Conservation (phyloP, 2,797 vertebrate species). For the Gephyroberyx darwinii region DNA sequence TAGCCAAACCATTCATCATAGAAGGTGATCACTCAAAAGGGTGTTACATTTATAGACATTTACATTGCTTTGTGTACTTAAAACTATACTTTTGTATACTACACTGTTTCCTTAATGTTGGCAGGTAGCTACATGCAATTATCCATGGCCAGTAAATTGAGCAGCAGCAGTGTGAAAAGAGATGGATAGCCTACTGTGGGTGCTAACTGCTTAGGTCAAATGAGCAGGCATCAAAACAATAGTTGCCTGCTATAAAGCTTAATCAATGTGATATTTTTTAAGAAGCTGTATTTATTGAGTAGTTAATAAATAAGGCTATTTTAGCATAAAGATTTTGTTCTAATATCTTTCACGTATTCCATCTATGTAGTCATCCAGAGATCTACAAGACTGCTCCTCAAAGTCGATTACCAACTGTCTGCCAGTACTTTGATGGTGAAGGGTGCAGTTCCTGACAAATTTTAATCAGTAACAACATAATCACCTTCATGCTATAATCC, state of each 20-base stretch:
- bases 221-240: not conserved
- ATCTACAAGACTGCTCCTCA: too few species aligned
- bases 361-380: too few species aligned
- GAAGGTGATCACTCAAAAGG: not conserved
- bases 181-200: not conserved
- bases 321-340: too few species aligned
- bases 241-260: not conserved
- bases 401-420: too few species aligned
- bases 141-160: constrained; percentile 7
- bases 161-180: not conserved
- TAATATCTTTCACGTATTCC: too few species aligned
- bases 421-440: not conserved
- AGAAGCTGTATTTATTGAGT: not conserved
- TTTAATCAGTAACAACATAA: not conserved
- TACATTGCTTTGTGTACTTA: not conserved
- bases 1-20: not conserved
- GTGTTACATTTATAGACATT: too few species aligned
- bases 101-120: constrained; percentile 1
- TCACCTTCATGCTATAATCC: not conserved
- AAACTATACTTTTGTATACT: not conserved
- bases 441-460: not conserved
- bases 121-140: constrained; percentile 1
- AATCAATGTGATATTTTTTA: too few species aligned
- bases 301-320: too few species aligned
- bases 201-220: not conserved